Evolutionary conservation across 2,888 invertebrate genomes (phyloP), one percentile per base, ranked within the genome.

Genomic region (Leptarthrus brevirostris): DNA sequence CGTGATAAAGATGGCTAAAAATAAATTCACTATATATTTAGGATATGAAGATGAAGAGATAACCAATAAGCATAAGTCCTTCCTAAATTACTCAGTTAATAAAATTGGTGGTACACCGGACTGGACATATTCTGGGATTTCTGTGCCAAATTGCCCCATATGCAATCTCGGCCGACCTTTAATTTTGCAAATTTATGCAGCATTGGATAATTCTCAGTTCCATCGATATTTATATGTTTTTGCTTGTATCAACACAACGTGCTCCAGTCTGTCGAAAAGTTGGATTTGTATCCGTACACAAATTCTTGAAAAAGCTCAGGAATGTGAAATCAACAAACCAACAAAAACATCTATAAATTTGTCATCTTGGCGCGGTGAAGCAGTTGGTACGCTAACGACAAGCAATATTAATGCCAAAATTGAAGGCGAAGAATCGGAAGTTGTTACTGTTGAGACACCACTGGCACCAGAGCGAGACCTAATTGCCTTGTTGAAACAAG

Each of bases 151-250:
- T 78, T 95, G 95, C 81, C 89, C 90, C 73, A 83, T 93, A n/a
- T 95, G 95, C 82, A 90, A 91, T 64, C 84, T 92, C 73, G 88
- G 89, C 79, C 89, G 93, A 81, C 87, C 92, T n/a, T 83, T 95
- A 75, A 88, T 94, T 20, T 86, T 93, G 10, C 96, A 96, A 86
- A 88, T 96, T 79, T 96, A 96, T 85, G 95, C 95, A 26, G 95
- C 96, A 1, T 83, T 96, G 75, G 93, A 93, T 77, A 90, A 89
- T 80, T 92, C 93, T 0, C 86, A 89, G 53, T 94, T 92, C 80
- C 95, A 96, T 84, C 89, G 96, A 75, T 94, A 92, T n/a, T 84
- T 96, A 1, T 96, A 95, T 83, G 85, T 96, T 72, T 96, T 95
- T 83, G 92, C 91, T 0, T 96, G 96, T 81, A 88, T 94, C 56